phyloP scores from a whole-genome alignment of 2,113 vertebrate species.

The Solea solea region DNA sequence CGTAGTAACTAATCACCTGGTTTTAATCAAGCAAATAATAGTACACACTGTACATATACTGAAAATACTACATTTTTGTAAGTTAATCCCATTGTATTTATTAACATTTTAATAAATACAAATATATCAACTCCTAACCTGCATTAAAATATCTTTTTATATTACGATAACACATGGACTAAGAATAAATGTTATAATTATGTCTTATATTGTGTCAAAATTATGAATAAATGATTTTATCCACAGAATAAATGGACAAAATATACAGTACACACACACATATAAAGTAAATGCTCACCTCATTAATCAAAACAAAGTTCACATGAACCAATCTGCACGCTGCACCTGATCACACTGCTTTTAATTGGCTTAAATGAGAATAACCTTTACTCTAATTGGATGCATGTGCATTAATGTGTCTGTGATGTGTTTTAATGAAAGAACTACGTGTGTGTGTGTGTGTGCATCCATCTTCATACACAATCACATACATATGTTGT shows the following conservation, averaged over 20 bases:
- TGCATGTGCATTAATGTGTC: conserved; percentile 49
- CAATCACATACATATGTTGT: neutral
- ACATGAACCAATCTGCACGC: conserved; percentile 51
- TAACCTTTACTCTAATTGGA: conserved; percentile 79
- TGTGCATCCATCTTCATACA: neutral
- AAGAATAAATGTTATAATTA: conserved; percentile 12
- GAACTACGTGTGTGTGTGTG: neutral
- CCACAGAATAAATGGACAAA: neutral
- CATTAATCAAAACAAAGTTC: conserved; percentile 71
- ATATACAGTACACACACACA: neutral
- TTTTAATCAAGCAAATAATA: neutral
- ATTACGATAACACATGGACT: conserved; percentile 2
- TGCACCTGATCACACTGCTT: conserved; percentile 59
- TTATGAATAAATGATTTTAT: conserved; percentile 56
- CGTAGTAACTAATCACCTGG: too few relatives aligned
- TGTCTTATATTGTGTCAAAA: conserved; percentile 4
- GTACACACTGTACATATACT: neutral
- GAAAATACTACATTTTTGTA: neutral
- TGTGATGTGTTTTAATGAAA: conserved; percentile 45
- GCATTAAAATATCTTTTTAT: conserved; percentile 20
- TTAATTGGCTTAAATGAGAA: conserved; percentile 73
- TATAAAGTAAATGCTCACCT: conserved; percentile 29
- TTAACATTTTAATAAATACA: neutral
- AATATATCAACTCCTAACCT: neutral
- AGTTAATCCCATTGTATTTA: too few relatives aligned